A percentile compares a stretch with the other conserved stretches of the same genome.
Evolutionary conservation across 2,113 vertebrate species (phyloP).

Genomic region (Calyptommatus sinebrachiatus): DNA sequence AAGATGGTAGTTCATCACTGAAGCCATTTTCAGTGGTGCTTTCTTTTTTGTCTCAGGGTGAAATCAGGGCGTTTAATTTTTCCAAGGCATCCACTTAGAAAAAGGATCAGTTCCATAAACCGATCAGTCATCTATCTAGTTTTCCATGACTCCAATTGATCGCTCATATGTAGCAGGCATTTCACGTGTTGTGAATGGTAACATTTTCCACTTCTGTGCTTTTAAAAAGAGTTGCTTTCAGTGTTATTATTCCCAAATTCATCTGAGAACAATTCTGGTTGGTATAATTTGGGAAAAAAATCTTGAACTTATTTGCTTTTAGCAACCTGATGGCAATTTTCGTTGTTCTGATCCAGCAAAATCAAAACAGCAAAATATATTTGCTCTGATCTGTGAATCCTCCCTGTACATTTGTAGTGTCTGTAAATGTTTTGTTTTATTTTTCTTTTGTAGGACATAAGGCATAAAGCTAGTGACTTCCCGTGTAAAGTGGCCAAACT

Average conservation of each 20-base stretch:
- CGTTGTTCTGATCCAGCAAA: slow-evolving; percentile 1
- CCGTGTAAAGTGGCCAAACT: slow-evolving; percentile 93
- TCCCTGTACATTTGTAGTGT: background rate
- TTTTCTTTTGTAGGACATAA: slow-evolving; percentile 82
- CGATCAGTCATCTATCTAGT: too few species aligned
- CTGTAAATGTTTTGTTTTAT: slow-evolving; percentile 43
- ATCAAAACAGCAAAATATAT: background rate
- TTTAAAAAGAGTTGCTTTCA: background rate
- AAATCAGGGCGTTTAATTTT: background rate
- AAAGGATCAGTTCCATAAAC: slow-evolving; percentile 1
- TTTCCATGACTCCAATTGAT: too few species aligned
- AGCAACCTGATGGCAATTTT: background rate
- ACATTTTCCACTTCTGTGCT: too few species aligned
- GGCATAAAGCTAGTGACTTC: slow-evolving; percentile 92
- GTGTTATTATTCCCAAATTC: background rate
- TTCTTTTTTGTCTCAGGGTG: background rate
- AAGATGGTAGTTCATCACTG: background rate
- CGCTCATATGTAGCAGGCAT: too few species aligned
- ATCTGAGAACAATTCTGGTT: too few species aligned
- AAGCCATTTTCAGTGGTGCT: background rate
- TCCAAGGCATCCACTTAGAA: background rate
- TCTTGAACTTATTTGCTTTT: too few species aligned
- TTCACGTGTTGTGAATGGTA: too few species aligned
- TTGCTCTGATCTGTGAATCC: background rate
- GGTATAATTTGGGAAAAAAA: too few species aligned